A percentile compares a stretch with the other conserved stretches of the same genome.
Conservation (phyloP, 2,888 invertebrate species). For the Platycheirus albimanus region DNA sequence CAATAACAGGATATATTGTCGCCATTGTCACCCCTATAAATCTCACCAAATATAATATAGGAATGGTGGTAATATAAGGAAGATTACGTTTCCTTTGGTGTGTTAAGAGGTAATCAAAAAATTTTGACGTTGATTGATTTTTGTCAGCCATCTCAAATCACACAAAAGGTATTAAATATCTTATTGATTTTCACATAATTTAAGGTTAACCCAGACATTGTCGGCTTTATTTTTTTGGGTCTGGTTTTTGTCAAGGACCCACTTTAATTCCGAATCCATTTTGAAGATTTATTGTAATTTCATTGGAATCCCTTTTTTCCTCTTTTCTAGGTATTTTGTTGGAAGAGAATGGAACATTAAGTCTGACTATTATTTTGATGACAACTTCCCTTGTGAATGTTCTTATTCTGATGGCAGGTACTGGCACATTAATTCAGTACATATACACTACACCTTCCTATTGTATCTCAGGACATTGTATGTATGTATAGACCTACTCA, state of each 20-base stretch:
- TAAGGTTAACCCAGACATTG: background rate
- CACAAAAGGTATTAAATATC: background rate
- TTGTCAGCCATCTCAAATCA: background rate
- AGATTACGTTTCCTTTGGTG: background rate
- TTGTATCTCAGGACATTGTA: background rate
- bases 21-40: too few relatives aligned
- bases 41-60: background rate
- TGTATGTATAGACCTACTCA: background rate
- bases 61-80: background rate
- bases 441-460: background rate
- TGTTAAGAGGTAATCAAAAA: background rate
- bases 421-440: too few relatives aligned
- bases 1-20: too few relatives aligned
- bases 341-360: background rate
- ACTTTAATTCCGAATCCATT: background rate
- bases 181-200: background rate
- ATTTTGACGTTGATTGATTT: background rate
- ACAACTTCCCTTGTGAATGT: conserved; percentile 12
- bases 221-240: too few relatives aligned
- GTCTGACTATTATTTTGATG: background rate
- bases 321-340: background rate
- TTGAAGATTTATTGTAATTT: background rate
- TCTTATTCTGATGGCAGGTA: background rate
- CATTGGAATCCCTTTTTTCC: background rate
- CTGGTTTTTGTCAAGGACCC: background rate